Evolutionary conservation across 2,113 vertebrate species (phyloP).

Genomic region (Mystacornis crossleyi): DNA sequence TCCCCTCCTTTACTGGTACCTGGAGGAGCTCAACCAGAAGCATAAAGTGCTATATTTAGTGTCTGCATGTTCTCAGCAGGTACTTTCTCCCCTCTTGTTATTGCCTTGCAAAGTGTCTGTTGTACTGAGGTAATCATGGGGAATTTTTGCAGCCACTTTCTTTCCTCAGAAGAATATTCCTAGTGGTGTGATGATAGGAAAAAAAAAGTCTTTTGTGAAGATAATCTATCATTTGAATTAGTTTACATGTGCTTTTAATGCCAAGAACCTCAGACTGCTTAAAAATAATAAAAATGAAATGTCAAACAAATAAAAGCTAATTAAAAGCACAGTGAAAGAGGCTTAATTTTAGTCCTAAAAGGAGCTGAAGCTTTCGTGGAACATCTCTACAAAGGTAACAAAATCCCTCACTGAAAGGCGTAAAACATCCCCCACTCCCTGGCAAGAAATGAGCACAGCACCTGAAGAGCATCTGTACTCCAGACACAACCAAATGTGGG

Average conservation of each 20-base stretch:
- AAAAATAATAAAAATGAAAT: constrained; percentile 64
- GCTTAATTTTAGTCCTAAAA: constrained; percentile 53
- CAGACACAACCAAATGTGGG: not conserved
- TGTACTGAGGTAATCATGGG: not conserved
- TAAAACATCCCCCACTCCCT: not conserved
- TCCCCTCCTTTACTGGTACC: not conserved
- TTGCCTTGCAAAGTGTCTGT: not conserved
- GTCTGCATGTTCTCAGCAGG: not conserved
- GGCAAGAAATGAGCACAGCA: not conserved
- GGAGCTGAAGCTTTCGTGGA: not conserved
- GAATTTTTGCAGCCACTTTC: not conserved
- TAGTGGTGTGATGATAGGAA: not conserved
- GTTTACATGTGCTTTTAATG: constrained; percentile 24
- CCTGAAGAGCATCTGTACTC: not conserved
- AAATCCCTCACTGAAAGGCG: not conserved
- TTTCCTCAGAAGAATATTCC: not conserved
- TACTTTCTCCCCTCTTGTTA: not conserved
- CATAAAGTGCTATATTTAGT: not conserved
- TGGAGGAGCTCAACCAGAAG: not conserved
- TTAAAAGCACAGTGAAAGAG: not conserved
- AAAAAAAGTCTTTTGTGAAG: not conserved
- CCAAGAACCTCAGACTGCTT: not conserved
- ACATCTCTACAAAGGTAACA: not conserved
- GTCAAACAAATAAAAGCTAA: constrained; percentile 59
- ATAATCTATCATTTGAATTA: constrained; percentile 11